Base-by-base conservation (phyloP, 2,113 vertebrate species). In the Laterallus jamaicensis region DNA sequence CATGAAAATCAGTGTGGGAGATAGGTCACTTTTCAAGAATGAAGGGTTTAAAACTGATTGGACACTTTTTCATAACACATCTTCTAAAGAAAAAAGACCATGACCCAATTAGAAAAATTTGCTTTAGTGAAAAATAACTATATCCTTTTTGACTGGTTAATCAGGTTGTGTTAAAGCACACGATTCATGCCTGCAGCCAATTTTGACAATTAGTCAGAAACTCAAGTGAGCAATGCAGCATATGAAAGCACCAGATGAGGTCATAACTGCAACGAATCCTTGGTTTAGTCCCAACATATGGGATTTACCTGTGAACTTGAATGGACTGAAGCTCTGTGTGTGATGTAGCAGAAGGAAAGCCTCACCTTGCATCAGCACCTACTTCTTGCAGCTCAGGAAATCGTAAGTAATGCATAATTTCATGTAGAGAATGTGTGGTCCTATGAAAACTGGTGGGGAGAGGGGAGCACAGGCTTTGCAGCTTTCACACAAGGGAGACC, bases 201-300 rank as follows among this genome's bases (percentile, higher is more conserved):
- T 95, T 90, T 86, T 78, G 70, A 50, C 83, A 90, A 91, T 92
- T 88, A 96, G 31, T 90, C 62, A 80, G 77, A 90, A 78, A 87
- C 29, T 87, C 39, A 66, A 95, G 44, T 49, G 71, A 95, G 29
- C 58, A 90, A 54, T 31, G 35, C 26, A 88, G 68, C 68, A 71
- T 59, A 16, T 40, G 14, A 82, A 89, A 89, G 21, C 28, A 74
- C 9, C 14, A 52, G 60, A 76, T 35, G 26, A 79, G 6, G 56
- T 4, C 49, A 62, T 42, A 73, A n/a, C 19, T 60, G 7, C 19
- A 73, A 60, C 21, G 28, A 84, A 62, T 32, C 44, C 49, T 89
- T 1, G 1, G 3, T 82, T 88, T 89, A 73, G 32, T 58, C 13
- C n/a, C 69, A 54, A 40, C 9, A 75, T 5, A 12, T 5, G 29